These are phyloP conservation scores for Tympanuchus pallidicinctus DNA, from an alignment of 2,113 vertebrate genomes.

Conservation along the genomic window DNA sequence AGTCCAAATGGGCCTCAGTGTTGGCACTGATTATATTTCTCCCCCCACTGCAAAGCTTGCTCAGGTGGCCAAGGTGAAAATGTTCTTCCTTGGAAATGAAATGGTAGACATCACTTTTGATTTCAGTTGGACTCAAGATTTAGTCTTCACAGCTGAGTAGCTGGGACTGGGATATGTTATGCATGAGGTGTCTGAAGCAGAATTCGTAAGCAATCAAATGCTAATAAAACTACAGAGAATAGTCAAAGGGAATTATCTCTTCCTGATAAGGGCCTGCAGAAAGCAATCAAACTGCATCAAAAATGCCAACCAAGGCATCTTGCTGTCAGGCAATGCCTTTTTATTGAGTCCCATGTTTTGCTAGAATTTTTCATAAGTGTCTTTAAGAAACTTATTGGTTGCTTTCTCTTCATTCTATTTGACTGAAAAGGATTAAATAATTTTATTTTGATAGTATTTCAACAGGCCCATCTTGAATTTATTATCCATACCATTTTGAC, in stretches of 20 bases:
- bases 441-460: background rate
- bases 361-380: background rate
- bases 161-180: background rate
- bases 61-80: background rate
- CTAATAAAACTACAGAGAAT: background rate
- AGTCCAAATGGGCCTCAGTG: background rate
- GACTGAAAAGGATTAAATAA: background rate
- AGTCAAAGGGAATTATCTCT: background rate
- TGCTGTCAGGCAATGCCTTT: background rate
- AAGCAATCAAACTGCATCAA: background rate
- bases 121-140: background rate
- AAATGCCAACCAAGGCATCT: background rate
- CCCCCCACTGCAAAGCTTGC: background rate
- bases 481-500: background rate
- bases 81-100: background rate
- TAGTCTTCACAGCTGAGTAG: background rate
- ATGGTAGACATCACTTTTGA: background rate
- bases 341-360: background rate
- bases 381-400: background rate
- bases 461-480: background rate
- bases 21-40: background rate
- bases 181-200: background rate
- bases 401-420: background rate
- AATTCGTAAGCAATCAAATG: background rate
- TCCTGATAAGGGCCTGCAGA: background rate